A percentile compares a stretch with the other conserved stretches of the same genome.
These are phyloP conservation scores for Eumacrocentrus americanus DNA, from an alignment of 2,888 invertebrate genomes.

Conservation along the genomic window DNA sequence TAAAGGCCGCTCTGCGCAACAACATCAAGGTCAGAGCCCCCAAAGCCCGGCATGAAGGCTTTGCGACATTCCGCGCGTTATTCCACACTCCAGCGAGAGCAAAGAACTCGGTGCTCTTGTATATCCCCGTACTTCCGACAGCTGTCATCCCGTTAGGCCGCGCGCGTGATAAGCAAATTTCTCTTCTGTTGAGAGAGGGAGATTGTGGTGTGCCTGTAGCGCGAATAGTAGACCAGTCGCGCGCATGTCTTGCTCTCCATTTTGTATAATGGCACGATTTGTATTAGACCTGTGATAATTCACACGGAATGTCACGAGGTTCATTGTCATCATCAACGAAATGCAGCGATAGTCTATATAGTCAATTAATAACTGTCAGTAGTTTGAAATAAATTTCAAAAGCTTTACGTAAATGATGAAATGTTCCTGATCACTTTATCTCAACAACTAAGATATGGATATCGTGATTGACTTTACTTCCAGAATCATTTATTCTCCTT, in stretches of 20 bases:
- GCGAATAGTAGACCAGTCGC: constrained; percentile 24
- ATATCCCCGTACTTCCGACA: constrained; percentile 42
- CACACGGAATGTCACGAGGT: too few species aligned
- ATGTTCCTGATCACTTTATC: too few species aligned
- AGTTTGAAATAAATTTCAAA: too few species aligned
- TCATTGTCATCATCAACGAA: too few species aligned
- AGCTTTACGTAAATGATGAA: too few species aligned
- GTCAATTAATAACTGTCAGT: too few species aligned
- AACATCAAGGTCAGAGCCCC: constrained; percentile 28
- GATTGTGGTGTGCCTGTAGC: constrained; percentile 26
- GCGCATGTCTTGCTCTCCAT: constrained; percentile 16
- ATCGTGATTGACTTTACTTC: too few species aligned
- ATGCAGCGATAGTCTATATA: too few species aligned
- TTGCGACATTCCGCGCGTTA: constrained; percentile 30
- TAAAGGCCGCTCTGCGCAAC: too few species aligned
- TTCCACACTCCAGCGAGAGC: constrained; percentile 17
- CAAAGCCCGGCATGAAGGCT: constrained; percentile 22
- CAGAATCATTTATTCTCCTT: background rate
- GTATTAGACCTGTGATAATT: background rate
- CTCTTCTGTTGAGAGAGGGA: constrained; percentile 33
- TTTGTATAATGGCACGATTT: constrained; percentile 6
- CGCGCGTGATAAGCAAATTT: constrained; percentile 42
- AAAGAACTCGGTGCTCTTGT: constrained; percentile 29
- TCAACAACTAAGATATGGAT: too few species aligned
- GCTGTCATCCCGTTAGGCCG: constrained; percentile 49